A percentile compares a stretch with the other conserved stretches of the same genome.
These are phyloP conservation scores for Pogonognathellus flavescens DNA, from an alignment of 1,140 invertebrate genomes.

Conservation along the genomic window DNA sequence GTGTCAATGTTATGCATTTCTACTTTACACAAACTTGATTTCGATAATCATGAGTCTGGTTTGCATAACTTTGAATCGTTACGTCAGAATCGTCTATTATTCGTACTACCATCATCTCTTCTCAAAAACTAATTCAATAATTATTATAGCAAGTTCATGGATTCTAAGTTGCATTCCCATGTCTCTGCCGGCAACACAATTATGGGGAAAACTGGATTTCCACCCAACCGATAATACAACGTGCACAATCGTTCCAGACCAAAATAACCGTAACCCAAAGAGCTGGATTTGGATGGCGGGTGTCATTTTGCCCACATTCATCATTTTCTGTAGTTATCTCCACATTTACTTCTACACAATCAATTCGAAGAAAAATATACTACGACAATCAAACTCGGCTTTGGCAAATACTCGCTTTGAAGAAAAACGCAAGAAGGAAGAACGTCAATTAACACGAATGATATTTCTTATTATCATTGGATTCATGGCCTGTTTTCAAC, in stretches of 20 bases:
- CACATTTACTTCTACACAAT: background rate
- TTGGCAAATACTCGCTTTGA: background rate
- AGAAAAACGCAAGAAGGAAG: background rate
- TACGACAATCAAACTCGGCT: too few relatives aligned
- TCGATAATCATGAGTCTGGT: background rate
- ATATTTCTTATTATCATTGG: background rate
- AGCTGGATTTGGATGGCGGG: background rate
- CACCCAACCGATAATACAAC: background rate
- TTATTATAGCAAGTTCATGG: background rate
- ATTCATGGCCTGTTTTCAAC: background rate
- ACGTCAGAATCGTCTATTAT: background rate
- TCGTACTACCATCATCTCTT: background rate
- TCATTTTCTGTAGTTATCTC: background rate
- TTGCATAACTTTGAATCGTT: background rate
- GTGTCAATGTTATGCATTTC: background rate
- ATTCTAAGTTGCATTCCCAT: background rate
- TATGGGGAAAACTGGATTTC: background rate
- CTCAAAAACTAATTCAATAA: background rate
- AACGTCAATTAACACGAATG: background rate
- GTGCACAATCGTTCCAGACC: background rate
- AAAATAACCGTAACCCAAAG: background rate
- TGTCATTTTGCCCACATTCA: background rate
- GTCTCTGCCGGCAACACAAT: background rate
- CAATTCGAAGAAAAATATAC: too few relatives aligned
- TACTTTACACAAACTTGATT: background rate